Base-by-base conservation (phyloP, 2,797 vertebrate genomes). In the Huso huso region DNA sequence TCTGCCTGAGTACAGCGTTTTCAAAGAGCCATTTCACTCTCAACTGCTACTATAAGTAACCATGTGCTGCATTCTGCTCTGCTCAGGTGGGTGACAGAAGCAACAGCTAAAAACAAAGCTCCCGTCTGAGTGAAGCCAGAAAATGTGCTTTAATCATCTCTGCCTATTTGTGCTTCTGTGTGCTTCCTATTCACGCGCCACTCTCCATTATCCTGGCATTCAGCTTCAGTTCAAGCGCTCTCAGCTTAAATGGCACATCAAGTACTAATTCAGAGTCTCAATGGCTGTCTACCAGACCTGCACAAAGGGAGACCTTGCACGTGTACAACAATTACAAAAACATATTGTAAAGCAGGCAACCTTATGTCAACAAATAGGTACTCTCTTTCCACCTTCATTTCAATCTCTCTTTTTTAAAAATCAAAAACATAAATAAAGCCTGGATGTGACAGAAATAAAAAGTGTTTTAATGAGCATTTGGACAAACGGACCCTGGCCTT, bases 211-310 rank as follows among this genome's bases (percentile, higher is more conserved):
- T 71, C 70, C 70, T 50, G 68, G 67, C 68, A 13, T 62, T 69
- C 72, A 62, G 68, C 71, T 72, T 69, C 72, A 66, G 52, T 65
- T 77, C 72, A 76, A 80, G 71, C 62, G 77, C 78, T 72, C 76
- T 77, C 73, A 69, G 71, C 72, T 72, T 71, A 76, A 81, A 77
- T 82, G 75, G 74, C 78, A 60, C 70, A 37, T 73, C 75, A 74
- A 77, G 76, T 74, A 69, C 73, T 75, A 69, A 69, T 82, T 79
- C 76, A 74, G 37, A 37, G 67, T 73, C 74, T 76, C 76, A 78
- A 79, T 77, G 76, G 72, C 69, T 69, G 67, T 74, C 74, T 77
- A 55, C 66, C 60, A 10, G 7, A 63, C 70, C 63, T 68, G 18
- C 15, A 57, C 51, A 51, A 61, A 62, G 59, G 18, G 55, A 52